Evolutionary conservation across 2,113 vertebrate species (phyloP).

Genomic region (Malurus alboscapulatus): DNA sequence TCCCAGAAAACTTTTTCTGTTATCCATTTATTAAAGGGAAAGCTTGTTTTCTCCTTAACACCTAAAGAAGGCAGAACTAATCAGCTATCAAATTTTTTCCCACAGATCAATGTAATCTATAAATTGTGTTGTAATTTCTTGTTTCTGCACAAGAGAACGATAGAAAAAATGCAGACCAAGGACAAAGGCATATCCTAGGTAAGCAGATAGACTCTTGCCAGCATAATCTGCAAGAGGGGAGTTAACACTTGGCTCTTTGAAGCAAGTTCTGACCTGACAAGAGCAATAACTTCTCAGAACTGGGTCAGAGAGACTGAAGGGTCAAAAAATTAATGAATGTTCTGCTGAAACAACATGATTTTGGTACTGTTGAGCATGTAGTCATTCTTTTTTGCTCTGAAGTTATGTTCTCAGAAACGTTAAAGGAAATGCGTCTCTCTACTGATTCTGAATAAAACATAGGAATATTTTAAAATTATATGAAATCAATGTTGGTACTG

Average conservation of each 20-base stretch:
- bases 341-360: background rate
- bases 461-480: background rate
- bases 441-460: background rate
- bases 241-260: constrained; percentile 54
- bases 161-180: constrained; percentile 14
- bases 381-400: background rate
- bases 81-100: constrained; percentile 7
- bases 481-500: background rate
- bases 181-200: background rate
- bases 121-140: constrained; percentile 18
- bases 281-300: constrained; percentile 52
- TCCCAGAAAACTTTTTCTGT: background rate
- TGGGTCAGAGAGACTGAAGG: constrained; percentile 35
- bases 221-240: constrained; percentile 59
- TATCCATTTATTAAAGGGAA: background rate
- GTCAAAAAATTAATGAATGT: constrained; percentile 22
- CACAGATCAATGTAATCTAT: background rate
- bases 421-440: background rate
- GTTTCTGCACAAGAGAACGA: constrained; percentile 16
- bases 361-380: background rate
- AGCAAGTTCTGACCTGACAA: constrained; percentile 61
- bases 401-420: background rate
- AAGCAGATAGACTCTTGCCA: constrained; percentile 51
- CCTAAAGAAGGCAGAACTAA: constrained; percentile 8
- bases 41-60: constrained; percentile 38